Evolutionary conservation across 2,113 vertebrate genomes (phyloP).

Genomic region (Vidua chalybeata): DNA sequence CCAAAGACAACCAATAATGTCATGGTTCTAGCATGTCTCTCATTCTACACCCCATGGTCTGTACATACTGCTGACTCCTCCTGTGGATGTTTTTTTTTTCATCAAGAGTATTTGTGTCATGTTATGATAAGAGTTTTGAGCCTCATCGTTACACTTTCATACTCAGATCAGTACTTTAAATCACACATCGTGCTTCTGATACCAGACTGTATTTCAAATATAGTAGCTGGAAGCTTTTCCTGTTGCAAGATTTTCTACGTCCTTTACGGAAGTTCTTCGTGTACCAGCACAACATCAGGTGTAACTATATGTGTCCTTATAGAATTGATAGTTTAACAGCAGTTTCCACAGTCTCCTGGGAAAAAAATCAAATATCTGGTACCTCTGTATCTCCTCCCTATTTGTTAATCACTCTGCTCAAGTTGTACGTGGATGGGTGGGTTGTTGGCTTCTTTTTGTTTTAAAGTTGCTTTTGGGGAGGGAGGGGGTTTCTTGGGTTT

Average conservation of each 20-base stretch:
- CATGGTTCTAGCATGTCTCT: not conserved
- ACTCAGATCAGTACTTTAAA: not conserved
- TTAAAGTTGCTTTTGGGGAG: not conserved
- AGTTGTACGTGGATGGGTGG: not conserved
- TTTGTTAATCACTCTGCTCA: not conserved
- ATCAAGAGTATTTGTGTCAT: not conserved
- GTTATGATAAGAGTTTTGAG: not conserved
- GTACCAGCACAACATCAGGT: not conserved
- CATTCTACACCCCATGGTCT: not conserved
- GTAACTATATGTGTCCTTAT: not conserved
- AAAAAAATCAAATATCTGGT: not conserved
- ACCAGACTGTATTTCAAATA: not conserved
- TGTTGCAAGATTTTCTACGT: not conserved
- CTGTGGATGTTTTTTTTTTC: not conserved
- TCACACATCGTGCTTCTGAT: not conserved
- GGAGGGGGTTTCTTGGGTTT: not conserved
- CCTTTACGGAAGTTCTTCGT: not conserved
- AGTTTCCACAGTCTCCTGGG: not conserved
- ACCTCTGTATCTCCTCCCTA: rapidly evolving
- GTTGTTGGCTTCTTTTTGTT: not conserved
- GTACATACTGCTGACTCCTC: not conserved
- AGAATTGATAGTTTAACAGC: not conserved
- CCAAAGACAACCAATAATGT: not conserved
- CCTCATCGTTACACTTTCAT: not conserved
- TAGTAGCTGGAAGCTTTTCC: not conserved